A percentile compares a stretch with the other conserved stretches of the same genome.
Evolutionary conservation across 2,113 vertebrate genomes (phyloP).

Genomic region (Plotosus lineatus): DNA sequence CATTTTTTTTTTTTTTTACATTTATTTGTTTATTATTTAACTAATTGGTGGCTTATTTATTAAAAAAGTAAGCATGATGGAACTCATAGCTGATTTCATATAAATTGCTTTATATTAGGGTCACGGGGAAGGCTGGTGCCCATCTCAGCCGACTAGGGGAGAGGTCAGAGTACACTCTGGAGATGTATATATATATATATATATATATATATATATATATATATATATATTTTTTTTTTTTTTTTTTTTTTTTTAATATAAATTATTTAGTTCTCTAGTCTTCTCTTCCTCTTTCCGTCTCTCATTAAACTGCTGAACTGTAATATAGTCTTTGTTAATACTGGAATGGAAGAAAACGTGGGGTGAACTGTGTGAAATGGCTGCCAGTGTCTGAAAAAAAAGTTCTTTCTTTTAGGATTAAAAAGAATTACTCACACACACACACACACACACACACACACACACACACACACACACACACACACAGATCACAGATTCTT

Average conservation of each 20-base stretch:
- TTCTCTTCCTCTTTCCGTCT: neutral
- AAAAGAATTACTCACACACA: slow-evolving; percentile 21
- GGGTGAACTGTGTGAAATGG: neutral
- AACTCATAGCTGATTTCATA: no score
- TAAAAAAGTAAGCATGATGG: no score
- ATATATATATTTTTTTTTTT: neutral
- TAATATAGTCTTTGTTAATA: neutral
- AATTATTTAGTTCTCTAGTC: no score
- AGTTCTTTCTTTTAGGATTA: slow-evolving; percentile 23
- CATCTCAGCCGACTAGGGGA: no score
- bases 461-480: slow-evolving; percentile 9
- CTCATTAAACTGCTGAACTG: neutral
- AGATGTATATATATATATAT: no score
- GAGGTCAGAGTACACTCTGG: no score
- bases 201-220: no score
- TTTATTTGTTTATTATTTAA: no score
- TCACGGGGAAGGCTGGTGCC: no score
- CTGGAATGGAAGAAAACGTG: neutral
- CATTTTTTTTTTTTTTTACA: no score
- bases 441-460: slow-evolving; percentile 26
- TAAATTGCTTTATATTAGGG: no score
- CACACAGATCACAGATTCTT: slow-evolving; percentile 47
- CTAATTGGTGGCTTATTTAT: no score
- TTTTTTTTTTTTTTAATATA: neutral
- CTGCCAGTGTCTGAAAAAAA: neutral